Conservation (phyloP, 2,888 invertebrate genomes). For the Trissoscelio sp. region DNA sequence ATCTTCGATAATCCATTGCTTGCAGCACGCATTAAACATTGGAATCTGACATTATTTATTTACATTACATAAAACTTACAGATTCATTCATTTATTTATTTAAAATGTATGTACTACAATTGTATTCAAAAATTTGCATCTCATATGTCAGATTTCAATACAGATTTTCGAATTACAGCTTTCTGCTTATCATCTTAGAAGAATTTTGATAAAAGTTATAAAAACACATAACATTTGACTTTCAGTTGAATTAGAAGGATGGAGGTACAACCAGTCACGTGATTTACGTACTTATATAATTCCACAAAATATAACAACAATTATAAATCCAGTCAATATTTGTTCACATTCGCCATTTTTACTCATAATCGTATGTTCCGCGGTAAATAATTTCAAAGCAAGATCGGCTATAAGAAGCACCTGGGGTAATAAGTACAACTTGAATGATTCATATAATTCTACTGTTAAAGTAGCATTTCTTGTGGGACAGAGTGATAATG, state of each 20-base stretch:
- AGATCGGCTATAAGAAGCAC: constrained; percentile 89
- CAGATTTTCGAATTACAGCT: constrained; percentile 2
- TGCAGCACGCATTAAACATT: constrained; percentile 20
- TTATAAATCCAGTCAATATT: constrained; percentile 86
- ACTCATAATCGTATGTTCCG: constrained; percentile 90
- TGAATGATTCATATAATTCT: constrained; percentile 81
- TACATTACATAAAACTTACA: not conserved
- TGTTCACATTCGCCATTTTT: constrained; percentile 86
- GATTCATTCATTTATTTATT: no score
- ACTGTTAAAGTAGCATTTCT: constrained; percentile 85
- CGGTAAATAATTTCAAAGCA: constrained; percentile 87
- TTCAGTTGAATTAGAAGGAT: constrained; percentile 85
- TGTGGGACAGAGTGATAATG: constrained; percentile 86
- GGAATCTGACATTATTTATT: constrained; percentile 5
- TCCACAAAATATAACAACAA: constrained; percentile 88
- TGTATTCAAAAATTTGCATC: no score
- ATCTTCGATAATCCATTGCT: constrained; percentile 31
- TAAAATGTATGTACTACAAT: no score
- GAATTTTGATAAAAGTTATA: not conserved
- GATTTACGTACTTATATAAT: constrained; percentile 89
- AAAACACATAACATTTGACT: constrained; percentile 54
- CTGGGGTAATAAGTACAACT: constrained; percentile 86
- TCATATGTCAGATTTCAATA: constrained; percentile 14
- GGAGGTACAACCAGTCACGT: constrained; percentile 90
- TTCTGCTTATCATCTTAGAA: constrained; percentile 10